Percentiles rank a stretch among this genome's conserved stretches.
Evolutionary conservation across 2,113 vertebrate species (phyloP).

Genomic region (Megaceryle torquata): DNA sequence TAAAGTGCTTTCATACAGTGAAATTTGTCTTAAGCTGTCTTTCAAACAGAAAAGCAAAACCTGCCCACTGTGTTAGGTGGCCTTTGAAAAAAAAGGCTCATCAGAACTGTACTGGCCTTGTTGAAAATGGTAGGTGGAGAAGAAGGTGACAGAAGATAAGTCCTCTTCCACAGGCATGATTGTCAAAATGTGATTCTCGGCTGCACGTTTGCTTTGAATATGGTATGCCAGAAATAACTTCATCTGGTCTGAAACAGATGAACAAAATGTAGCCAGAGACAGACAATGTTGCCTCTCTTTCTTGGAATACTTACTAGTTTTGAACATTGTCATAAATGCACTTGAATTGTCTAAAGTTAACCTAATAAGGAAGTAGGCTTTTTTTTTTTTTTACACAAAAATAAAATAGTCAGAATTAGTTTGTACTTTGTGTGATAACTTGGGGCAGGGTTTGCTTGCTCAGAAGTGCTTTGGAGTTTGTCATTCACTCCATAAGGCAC

Average conservation of each 20-base stretch:
- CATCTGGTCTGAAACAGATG: not conserved
- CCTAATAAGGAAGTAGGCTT: not conserved
- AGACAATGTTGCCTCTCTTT: not conserved
- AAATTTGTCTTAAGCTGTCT: not conserved
- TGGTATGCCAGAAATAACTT: not conserved
- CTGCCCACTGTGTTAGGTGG: not conserved
- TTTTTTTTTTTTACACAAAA: not conserved
- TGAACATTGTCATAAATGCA: not conserved
- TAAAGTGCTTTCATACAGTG: not conserved
- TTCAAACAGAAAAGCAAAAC: not conserved
- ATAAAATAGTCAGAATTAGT: not conserved
- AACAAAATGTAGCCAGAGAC: not conserved
- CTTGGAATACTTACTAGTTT: not conserved
- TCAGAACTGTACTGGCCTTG: not conserved
- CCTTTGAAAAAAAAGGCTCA: not conserved
- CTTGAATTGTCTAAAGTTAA: not conserved
- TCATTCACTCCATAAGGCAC: not conserved
- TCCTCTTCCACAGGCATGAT: not conserved
- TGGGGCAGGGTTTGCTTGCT: not conserved
- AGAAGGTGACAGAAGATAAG: not conserved
- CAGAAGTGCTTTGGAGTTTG: not conserved
- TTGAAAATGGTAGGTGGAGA: not conserved
- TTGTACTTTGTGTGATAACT: not conserved
- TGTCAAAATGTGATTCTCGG: not conserved
- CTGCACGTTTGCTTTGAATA: not conserved